These are phyloP conservation scores for Pristis pectinata DNA, from an alignment of 2,797 vertebrate species.

Conservation along the genomic window DNA sequence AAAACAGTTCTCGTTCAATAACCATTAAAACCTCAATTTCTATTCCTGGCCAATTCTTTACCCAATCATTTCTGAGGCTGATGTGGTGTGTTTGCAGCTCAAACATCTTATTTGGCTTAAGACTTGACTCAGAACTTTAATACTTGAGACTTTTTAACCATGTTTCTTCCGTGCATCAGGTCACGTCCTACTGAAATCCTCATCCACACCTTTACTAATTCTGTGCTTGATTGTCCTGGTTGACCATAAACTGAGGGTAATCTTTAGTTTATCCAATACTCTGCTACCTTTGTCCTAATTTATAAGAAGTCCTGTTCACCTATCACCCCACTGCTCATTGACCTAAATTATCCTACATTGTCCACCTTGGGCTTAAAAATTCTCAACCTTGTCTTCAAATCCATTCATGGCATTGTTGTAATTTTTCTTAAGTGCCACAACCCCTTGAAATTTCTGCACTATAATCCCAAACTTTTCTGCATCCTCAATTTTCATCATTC, in stretches of 20 bases:
- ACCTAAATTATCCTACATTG: neutral
- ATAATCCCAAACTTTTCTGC: neutral
- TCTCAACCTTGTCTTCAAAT: neutral
- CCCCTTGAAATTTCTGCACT: neutral
- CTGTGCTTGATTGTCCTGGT: too few species aligned
- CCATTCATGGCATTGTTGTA: neutral
- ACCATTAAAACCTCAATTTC: neutral
- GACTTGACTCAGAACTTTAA: too few species aligned
- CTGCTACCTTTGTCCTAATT: neutral
- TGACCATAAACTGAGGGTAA: too few species aligned
- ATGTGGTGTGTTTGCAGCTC: neutral
- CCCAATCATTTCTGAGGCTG: neutral
- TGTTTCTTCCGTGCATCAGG: neutral
- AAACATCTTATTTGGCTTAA: neutral
- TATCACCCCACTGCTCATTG: neutral
- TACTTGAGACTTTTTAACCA: too few species aligned
- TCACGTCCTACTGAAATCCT: neutral
- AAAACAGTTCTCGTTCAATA: neutral
- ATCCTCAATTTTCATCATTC: neutral
- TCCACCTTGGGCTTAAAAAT: neutral
- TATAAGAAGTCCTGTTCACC: neutral
- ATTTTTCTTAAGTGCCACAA: neutral
- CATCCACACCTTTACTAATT: neutral
- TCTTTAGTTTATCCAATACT: neutral
- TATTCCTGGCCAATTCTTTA: neutral